Conservation (phyloP, 2,113 vertebrate species). For the Bombycilla garrulus region DNA sequence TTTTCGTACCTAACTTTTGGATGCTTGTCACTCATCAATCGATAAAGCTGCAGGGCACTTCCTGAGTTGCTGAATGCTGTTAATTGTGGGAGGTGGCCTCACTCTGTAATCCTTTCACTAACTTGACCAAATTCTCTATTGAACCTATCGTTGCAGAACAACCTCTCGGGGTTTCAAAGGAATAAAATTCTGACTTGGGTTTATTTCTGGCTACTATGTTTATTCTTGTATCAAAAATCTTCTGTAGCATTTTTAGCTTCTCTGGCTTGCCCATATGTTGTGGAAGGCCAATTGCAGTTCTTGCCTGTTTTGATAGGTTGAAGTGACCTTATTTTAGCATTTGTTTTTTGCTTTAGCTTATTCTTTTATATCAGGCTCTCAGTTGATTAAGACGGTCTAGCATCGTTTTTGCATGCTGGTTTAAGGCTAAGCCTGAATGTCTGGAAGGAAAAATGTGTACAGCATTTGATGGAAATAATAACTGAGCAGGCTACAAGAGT, state of each 20-base stretch:
- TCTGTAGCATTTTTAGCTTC: neutral
- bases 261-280: neutral
- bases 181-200: neutral
- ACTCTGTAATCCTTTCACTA: neutral
- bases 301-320: neutral
- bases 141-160: neutral
- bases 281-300: neutral
- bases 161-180: neutral
- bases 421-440: neutral
- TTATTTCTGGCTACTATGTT: neutral
- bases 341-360: neutral
- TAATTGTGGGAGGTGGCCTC: neutral
- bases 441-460: neutral
- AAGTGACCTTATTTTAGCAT: neutral
- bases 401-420: neutral
- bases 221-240: neutral
- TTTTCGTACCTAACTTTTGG: neutral
- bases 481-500: too few species aligned
- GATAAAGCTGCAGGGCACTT: neutral
- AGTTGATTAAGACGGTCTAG: neutral
- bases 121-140: neutral
- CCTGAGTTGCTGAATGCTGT: neutral
- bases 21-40: neutral
- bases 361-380: neutral
- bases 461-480: neutral